These are phyloP conservation scores for Perca flavescens DNA, from an alignment of 2,113 vertebrate genomes.

Conservation along the genomic window DNA sequence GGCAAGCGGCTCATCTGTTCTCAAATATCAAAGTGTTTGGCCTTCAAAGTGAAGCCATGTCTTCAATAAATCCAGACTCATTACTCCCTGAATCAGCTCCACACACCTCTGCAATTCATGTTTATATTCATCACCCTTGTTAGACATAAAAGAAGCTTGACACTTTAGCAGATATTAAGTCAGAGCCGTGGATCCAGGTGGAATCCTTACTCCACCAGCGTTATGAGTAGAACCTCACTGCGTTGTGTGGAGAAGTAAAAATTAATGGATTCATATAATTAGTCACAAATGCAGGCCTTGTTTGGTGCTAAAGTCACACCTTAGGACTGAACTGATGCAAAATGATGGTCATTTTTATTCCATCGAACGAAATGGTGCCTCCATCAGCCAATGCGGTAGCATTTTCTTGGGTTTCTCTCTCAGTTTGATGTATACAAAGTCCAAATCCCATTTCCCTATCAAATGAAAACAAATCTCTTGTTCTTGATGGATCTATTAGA, in stretches of 20 bases:
- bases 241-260: conserved; percentile 18
- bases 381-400: conserved; percentile 6
- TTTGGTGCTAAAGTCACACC: conserved; percentile 22
- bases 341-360: conserved; percentile 8
- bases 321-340: neutral
- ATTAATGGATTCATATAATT: conserved; percentile 42
- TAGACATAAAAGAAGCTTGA: conserved; percentile 60
- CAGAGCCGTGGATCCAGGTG: conserved; percentile 29
- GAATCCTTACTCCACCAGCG: conserved; percentile 34
- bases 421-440: conserved; percentile 25
- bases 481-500: conserved; percentile 63
- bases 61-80: conserved; percentile 68
- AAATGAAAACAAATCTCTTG: conserved; percentile 61
- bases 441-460: conserved; percentile 17
- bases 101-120: conserved; percentile 75
- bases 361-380: conserved; percentile 31
- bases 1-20: conserved; percentile 51
- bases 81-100: conserved; percentile 64
- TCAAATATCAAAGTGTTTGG: conserved; percentile 73
- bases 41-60: conserved; percentile 69
- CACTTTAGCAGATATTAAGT: conserved; percentile 54
- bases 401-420: neutral
- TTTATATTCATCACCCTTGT: conserved; percentile 74
- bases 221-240: neutral
- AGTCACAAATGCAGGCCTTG: conserved; percentile 22